phyloP scores from a whole-genome alignment of 2,888 invertebrate species.

The Sipunculus nudus region DNA sequence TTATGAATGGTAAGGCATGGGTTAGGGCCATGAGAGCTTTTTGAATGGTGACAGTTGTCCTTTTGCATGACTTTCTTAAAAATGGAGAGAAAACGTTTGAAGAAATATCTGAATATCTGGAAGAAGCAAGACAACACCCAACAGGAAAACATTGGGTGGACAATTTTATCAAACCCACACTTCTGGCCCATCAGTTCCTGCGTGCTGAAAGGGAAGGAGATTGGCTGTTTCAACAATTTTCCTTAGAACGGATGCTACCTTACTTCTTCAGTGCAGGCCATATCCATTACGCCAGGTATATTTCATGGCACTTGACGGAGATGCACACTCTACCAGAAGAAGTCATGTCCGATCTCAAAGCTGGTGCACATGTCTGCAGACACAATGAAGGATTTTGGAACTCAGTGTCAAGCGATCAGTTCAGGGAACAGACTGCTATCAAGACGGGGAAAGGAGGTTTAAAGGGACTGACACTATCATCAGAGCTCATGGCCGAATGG shows the following conservation, averaged over 20 bases:
- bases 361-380: conserved; percentile 2
- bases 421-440: conserved; percentile 1
- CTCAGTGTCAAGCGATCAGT: conserved; percentile 8
- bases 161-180: conserved; percentile 2
- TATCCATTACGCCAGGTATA: conserved; percentile 3
- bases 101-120: not conserved
- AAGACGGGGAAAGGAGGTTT: conserved; percentile 7
- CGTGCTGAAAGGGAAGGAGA: conserved; percentile 5
- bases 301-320: not conserved
- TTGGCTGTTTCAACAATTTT: conserved; percentile 4
- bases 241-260: not conserved
- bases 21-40: not conserved
- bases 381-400: conserved; percentile 1
- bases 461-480: not conserved
- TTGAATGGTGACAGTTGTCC: not conserved
- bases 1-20: conserved; percentile 3
- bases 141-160: conserved; percentile 8
- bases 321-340: not conserved
- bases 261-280: conserved; percentile 6
- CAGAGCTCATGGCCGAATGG: conserved; percentile 8
- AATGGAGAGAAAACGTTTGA: conserved; percentile 1
- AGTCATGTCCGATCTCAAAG: not conserved
- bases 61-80: not conserved
- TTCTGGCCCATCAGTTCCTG: not conserved
- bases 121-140: conserved; percentile 9